Evolutionary conservation across 2,888 invertebrate genomes (phyloP).

Genomic region (Ormyrus thymus): DNA sequence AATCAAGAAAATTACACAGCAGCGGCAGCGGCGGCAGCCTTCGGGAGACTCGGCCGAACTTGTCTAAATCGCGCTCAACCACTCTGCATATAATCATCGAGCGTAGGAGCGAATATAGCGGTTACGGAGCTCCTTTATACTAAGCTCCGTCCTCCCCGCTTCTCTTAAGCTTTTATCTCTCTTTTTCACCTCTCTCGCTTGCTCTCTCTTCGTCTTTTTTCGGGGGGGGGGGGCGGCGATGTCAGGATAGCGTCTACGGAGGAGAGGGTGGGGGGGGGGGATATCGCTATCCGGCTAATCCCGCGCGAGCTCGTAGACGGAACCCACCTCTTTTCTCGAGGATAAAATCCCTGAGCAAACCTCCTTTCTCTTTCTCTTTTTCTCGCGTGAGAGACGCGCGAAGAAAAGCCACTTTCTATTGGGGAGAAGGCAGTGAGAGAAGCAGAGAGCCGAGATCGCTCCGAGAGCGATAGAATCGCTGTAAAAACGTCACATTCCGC

Average conservation of each 20-base stretch:
- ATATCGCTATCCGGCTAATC: slow-evolving; percentile 68
- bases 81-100: slow-evolving; percentile 49
- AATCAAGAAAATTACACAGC: slow-evolving; percentile 49
- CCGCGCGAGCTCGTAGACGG: slow-evolving; percentile 61
- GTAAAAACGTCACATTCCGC: slow-evolving; percentile 21
- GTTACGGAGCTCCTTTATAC: slow-evolving; percentile 47
- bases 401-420: slow-evolving; percentile 52
- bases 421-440: slow-evolving; percentile 21
- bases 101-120: not conserved
- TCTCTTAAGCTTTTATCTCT: slow-evolving; percentile 54
- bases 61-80: slow-evolving; percentile 44
- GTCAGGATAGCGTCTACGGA: slow-evolving; percentile 15
- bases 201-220: slow-evolving; percentile 34
- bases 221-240: not conserved
- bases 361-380: slow-evolving; percentile 37
- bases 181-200: slow-evolving; percentile 23
- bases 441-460: slow-evolving; percentile 42
- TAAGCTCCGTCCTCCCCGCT: slow-evolving; percentile 25
- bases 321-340: slow-evolving; percentile 56
- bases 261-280: slow-evolving; percentile 57
- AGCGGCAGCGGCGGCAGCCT: no score
- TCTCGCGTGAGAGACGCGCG: slow-evolving; percentile 30
- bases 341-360: slow-evolving; percentile 55
- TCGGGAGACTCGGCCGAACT: not conserved
- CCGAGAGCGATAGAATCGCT: slow-evolving; percentile 38